These are phyloP conservation scores for Aphaenogaster rudis DNA, from an alignment of 1,140 invertebrate genomes.

Conservation along the genomic window DNA sequence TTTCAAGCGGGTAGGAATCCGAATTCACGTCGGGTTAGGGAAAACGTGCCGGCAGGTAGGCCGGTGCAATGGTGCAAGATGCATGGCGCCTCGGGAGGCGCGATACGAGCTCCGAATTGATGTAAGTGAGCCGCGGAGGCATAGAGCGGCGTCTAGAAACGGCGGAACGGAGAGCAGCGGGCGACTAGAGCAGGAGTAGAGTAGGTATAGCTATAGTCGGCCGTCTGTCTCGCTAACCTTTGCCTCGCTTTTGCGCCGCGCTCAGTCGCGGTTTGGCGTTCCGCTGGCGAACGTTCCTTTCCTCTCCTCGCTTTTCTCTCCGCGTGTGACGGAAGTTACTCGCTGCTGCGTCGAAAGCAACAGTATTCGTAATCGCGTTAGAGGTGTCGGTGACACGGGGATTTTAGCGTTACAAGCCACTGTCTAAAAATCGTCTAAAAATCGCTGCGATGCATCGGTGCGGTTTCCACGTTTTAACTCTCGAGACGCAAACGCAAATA, in stretches of 20 bases:
- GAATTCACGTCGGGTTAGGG: neutral
- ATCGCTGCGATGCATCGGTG: neutral
- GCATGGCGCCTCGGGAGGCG: conserved; percentile 25
- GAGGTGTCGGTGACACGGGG: neutral
- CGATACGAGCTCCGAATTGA: conserved; percentile 37
- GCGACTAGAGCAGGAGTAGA: conserved; percentile 68
- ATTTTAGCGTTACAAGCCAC: neutral
- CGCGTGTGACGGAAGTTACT: neutral
- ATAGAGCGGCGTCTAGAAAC: conserved; percentile 49
- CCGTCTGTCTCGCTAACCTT: conserved; percentile 68
- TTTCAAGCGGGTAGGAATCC: conserved; percentile 17
- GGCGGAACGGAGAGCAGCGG: conserved; percentile 31
- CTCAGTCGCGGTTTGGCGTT: conserved; percentile 67
- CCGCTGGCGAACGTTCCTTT: conserved; percentile 47
- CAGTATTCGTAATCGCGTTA: neutral
- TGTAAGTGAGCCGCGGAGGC: conserved; percentile 31
- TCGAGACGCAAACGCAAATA: neutral
- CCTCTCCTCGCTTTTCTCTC: neutral
- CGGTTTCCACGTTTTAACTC: neutral
- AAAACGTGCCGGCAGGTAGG: neutral
- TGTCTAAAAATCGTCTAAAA: neutral
- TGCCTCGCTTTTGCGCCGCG: conserved; percentile 71
- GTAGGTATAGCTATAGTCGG: conserved; percentile 77
- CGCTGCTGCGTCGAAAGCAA: neutral
- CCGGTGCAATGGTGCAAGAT: conserved; percentile 18